Evolutionary conservation across 2,113 vertebrate species (phyloP), one percentile per base, ranked within the genome.

Genomic region (Ailuropoda melanoleuca): DNA sequence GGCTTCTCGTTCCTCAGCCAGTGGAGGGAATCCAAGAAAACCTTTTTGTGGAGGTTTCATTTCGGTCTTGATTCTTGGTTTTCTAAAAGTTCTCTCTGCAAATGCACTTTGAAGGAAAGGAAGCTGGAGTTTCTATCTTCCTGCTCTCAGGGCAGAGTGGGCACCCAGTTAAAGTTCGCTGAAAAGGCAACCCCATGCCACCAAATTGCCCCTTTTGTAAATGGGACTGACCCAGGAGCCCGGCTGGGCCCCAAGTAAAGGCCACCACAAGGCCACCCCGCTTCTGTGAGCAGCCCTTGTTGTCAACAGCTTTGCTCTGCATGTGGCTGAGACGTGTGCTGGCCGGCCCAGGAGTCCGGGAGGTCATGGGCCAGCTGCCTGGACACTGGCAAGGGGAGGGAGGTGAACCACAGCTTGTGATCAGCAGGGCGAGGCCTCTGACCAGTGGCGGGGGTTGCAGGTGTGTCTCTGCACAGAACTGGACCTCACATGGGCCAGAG

Each of bases 291-390:
- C 50, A 3, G 55, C 83, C 18, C 37, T 31, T 2, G 12, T 13
- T 13, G n/a, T 23, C 14, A 0, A 10, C 39, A 56, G 18, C 68
- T 68, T 75, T 29, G 21, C 64, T 37, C 70, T 21, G 7, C 8
- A 0, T 19, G 37, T 3, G 4, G n/a, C 86, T 4, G 3, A 58
- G 68, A 21, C 0, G 0, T 14, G 12, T 19, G 14, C 93, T 39
- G 50, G 39, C 55, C 50, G 6, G 6, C 26, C 64, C 39, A 9
- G 58, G 37, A 72, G 50, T 11, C 66, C 21, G 7, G 77, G 43
- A 72, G 50, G 21, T 43, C 15, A 29, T 0, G 3, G 80, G 17
- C 46, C 58, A 5, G 90, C 82, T 50, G 8, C 50, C 43, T 3
- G 39, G 77, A 46, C 93, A 6, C 60, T 3, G 18, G 31, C 46